These are phyloP conservation scores for Drosophila bifasciata DNA, from an alignment of 1,140 invertebrate species.

Conservation along the genomic window DNA sequence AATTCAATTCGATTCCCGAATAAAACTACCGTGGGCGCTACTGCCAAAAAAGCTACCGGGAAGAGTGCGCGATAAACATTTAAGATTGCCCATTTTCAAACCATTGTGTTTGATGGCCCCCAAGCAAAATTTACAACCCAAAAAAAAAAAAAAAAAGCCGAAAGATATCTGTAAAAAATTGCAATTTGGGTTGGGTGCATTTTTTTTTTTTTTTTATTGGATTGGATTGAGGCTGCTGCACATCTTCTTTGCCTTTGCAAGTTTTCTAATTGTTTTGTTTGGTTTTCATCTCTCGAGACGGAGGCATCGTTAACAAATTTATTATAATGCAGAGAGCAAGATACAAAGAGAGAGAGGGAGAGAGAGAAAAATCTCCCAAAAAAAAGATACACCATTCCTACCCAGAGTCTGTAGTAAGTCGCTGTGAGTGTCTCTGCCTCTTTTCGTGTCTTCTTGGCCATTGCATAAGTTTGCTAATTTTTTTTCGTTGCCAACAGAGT, in stretches of 20 bases:
- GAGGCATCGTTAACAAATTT: conserved; percentile 66
- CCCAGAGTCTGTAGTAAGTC: conserved; percentile 1
- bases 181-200: conserved; percentile 62
- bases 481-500: conserved; percentile 20
- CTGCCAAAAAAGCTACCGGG: conserved; percentile 76
- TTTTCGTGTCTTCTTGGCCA: conserved; percentile 63
- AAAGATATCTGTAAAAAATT: conserved; percentile 8
- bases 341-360: background rate
- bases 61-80: conserved; percentile 75
- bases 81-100: conserved; percentile 68
- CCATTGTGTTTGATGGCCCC: conserved; percentile 72
- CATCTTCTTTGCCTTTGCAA: conserved; percentile 26
- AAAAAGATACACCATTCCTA: conserved; percentile 2
- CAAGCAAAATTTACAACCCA: conserved; percentile 44
- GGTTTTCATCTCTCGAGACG: conserved; percentile 8
- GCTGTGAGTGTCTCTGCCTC: background rate
- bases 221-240: background rate
- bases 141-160: background rate
- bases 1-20: conserved; percentile 12
- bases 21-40: conserved; percentile 78
- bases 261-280: conserved; percentile 56
- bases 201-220: conserved; percentile 12
- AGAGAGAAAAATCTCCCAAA: background rate
- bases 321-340: conserved; percentile 54
- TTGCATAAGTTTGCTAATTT: conserved; percentile 79